phyloP scores from a whole-genome alignment of 2,888 invertebrate species.

The Drosophila longiperda region DNA sequence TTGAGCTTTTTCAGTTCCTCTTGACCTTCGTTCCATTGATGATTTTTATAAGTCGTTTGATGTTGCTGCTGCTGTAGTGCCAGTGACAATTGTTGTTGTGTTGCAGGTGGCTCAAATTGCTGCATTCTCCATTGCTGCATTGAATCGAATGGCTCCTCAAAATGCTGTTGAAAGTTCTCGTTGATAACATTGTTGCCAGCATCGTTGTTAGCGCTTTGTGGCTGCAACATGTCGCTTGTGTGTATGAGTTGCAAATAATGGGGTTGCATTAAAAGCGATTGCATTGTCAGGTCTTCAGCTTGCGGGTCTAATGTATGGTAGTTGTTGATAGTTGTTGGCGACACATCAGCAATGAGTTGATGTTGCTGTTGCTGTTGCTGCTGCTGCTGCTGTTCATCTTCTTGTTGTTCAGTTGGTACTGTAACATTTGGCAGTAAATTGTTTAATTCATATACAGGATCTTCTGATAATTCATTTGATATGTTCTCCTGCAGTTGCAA shows the following conservation, averaged over 20 bases:
- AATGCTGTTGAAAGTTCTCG: constrained; percentile 22
- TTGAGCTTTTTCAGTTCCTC: constrained; percentile 57
- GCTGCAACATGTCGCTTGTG: background rate
- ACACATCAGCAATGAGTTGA: constrained; percentile 2
- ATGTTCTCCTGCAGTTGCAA: too few species aligned
- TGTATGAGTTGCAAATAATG: constrained; percentile 22
- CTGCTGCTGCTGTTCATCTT: background rate
- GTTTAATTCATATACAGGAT: background rate
- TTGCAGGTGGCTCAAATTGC: background rate
- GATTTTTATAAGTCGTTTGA: background rate
- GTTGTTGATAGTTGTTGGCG: background rate
- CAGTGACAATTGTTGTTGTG: constrained; percentile 14
- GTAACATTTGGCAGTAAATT: background rate
- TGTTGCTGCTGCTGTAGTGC: constrained; percentile 26
- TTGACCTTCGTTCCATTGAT: constrained; percentile 14
- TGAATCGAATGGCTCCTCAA: constrained; percentile 5
- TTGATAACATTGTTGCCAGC: background rate
- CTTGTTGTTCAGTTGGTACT: background rate
- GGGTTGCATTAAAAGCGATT: constrained; percentile 27
- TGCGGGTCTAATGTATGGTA: background rate
- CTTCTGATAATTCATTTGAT: background rate
- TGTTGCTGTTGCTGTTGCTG: constrained; percentile 9
- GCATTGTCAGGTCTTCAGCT: constrained; percentile 9
- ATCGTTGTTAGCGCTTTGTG: constrained; percentile 7
- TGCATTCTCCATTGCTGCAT: constrained; percentile 25